Base-by-base conservation (phyloP, 2,113 vertebrate genomes). In the Actenoides hombroni region DNA sequence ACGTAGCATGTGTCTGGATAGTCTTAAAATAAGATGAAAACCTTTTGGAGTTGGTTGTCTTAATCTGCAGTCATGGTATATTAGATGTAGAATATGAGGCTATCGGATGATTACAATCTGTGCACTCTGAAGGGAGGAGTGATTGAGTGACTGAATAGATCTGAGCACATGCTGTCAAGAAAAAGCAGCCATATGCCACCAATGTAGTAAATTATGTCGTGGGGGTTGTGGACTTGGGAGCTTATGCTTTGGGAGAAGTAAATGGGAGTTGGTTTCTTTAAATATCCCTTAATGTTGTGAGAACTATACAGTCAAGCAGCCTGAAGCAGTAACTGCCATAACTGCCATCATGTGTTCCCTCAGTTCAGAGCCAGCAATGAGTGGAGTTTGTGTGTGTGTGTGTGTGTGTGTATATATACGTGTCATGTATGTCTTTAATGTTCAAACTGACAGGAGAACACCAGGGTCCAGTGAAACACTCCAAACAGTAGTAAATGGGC, bases 371-470 rank as follows among this genome's bases (percentile, higher is more conserved):
- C 3, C 40, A 39, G 71, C 42, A 65, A 42, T 0, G n/a, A 42
- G 37, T 46, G 37, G 19, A 10, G 64, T 39, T 24, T 65, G 28
- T 42, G 21, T 65, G 12, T 31, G 13, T 44, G 23, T 35, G 2
- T 8, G 16, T 19, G 23, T 5, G 4, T 19, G 1, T 63, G 14
- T 39, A 25, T 51, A 13, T 18, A 19, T 2, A 8, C 1, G 3
- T 42, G 10, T 67, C 48, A 4, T 7, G 14, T 12, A 6, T n/a
- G 25, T 16, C 20, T 64, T 26, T 2, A 12, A 1, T 6, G 29
- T 8, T 79, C 46, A 28, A 8, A 16, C 2, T 16, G 31, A 2
- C 29, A n/a, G 29, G n/a, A 29, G 51, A 46, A 0, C 2, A 0
- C 56, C 4, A 23, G n/a, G 35, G 42, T 12, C 48, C 26, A 13